Evolutionary conservation across 2,797 vertebrate genomes (phyloP).

Genomic region (Labroides dimidiatus): DNA sequence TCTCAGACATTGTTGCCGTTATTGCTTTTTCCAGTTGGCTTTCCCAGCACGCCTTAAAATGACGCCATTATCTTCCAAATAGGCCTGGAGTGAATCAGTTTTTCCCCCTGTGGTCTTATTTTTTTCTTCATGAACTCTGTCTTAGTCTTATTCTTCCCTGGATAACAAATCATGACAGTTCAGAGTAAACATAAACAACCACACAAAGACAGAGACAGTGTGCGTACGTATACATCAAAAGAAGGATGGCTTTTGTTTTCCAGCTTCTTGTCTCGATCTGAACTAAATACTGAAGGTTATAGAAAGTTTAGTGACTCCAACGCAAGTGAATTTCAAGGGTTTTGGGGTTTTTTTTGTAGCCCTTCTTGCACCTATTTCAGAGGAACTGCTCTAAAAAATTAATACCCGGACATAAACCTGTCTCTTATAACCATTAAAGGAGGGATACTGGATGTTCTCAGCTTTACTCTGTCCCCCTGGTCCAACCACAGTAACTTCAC

Average conservation of each 20-base stretch:
- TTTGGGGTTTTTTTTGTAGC: too few relatives aligned
- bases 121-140: not conserved
- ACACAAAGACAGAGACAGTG: not conserved
- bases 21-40: constrained; percentile 39
- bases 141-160: not conserved
- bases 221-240: not conserved
- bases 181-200: not conserved
- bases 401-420: too few relatives aligned
- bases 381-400: too few relatives aligned
- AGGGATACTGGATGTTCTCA: too few relatives aligned
- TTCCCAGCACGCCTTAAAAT: constrained; percentile 1
- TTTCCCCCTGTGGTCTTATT: constrained; percentile 6
- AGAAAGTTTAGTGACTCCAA: too few relatives aligned
- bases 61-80: constrained; percentile 46
- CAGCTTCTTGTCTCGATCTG: too few relatives aligned
- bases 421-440: too few relatives aligned
- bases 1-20: not conserved
- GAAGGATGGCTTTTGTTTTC: not conserved
- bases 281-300: too few relatives aligned
- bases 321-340: too few relatives aligned
- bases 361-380: too few relatives aligned
- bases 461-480: too few relatives aligned
- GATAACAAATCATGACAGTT: not conserved
- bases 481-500: too few relatives aligned
- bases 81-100: not conserved